Evolutionary conservation across 2,888 invertebrate species (phyloP).

Genomic region (Ophraella communa): DNA sequence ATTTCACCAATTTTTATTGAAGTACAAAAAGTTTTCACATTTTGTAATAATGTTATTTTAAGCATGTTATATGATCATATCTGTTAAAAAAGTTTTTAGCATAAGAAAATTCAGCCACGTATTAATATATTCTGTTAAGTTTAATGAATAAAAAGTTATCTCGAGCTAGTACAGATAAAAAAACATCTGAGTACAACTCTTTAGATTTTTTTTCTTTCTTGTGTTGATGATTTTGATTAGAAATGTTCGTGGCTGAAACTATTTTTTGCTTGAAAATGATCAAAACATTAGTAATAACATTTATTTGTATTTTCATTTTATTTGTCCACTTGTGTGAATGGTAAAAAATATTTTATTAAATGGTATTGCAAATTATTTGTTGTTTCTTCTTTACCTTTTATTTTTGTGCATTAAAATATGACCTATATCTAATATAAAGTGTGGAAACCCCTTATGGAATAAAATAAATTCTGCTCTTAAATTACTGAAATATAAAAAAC

Average conservation of each 20-base stretch:
- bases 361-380: constrained; percentile 34
- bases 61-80: not conserved
- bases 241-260: constrained; percentile 3
- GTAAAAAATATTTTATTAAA: constrained; percentile 45
- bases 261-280: constrained; percentile 12
- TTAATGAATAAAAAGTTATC: too few relatives aligned
- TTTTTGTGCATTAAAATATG: not conserved
- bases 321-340: constrained; percentile 44
- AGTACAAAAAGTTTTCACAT: constrained; percentile 23
- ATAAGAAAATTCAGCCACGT: not conserved
- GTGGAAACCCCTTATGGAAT: too few relatives aligned
- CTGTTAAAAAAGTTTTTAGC: not conserved
- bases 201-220: too few relatives aligned
- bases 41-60: constrained; percentile 18
- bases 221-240: too few relatives aligned
- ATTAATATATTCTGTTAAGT: too few relatives aligned
- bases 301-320: constrained; percentile 31
- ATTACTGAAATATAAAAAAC: too few relatives aligned
- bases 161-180: too few relatives aligned
- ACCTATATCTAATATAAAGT: too few relatives aligned
- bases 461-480: too few relatives aligned
- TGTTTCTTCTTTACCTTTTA: not conserved
- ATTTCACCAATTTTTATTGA: not conserved
- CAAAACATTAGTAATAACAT: constrained; percentile 4
- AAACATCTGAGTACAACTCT: too few relatives aligned